Conservation (phyloP, 2,113 vertebrate species). For the Camelus dromedarius region DNA sequence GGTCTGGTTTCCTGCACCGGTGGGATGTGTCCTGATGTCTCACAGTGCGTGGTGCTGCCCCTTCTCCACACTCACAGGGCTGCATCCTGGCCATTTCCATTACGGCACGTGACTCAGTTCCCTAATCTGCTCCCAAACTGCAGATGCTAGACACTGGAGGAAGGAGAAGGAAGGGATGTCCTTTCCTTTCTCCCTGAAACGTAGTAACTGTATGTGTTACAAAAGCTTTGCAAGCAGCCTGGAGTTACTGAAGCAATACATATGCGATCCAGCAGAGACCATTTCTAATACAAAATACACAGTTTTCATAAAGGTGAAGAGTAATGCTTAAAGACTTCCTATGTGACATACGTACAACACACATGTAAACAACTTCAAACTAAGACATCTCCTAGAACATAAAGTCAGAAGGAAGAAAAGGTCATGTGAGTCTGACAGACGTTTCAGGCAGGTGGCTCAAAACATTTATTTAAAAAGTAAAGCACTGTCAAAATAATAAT, state of each 20-base stretch:
- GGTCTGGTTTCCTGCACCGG: background rate
- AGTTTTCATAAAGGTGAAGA: background rate
- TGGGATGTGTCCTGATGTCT: background rate
- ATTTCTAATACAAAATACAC: background rate
- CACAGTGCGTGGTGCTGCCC: background rate
- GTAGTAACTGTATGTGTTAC: rapidly evolving
- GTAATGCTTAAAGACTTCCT: background rate
- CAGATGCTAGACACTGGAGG: background rate
- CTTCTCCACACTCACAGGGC: background rate
- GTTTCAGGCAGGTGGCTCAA: conserved; percentile 1
- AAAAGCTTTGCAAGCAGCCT: background rate
- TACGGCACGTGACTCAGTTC: background rate
- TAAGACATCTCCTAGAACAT: background rate
- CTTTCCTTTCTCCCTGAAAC: background rate
- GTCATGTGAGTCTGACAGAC: background rate
- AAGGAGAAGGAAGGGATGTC: background rate
- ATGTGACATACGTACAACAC: background rate
- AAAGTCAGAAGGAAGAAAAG: conserved; percentile 32
- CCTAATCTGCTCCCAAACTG: background rate
- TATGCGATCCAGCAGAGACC: background rate
- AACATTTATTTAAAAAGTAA: background rate
- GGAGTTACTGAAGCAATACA: background rate
- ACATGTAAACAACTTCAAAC: background rate
- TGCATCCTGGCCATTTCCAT: too few species aligned
- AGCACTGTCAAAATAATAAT: background rate